Base-by-base conservation (phyloP, 2,797 vertebrate species). In the Dicrostonyx torquatus region DNA sequence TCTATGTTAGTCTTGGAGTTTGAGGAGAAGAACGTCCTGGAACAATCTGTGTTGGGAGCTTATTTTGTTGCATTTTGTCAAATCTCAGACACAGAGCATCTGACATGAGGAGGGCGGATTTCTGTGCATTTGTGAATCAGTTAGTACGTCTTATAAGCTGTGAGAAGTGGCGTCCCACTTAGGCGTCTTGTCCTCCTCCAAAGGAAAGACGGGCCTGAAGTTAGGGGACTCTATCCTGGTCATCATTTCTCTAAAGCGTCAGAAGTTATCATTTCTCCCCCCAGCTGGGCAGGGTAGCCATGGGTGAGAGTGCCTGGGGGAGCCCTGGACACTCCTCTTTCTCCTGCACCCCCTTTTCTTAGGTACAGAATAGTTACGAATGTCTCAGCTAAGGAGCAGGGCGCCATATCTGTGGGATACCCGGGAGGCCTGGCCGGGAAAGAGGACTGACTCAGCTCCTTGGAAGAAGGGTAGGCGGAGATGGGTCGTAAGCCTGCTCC, bases 101-200 rank as follows among this genome's bases (percentile, higher is more conserved):
- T 34, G 34, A 62, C 13, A 9, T 0, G 0, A 45, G 76, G 24
- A 50, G 13, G 66, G 11, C 0, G 0, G 17, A 45, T 29, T 40
- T 55, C 53, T 80, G 4, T 0, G 0, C 10, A 6, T 73, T 37
- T 9, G 15, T 22, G 20, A 62, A 11, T 37, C 5, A 22, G 78
- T 79, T 70, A 72, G 10, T 5, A 34, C 17, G 55, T 68, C 87
- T 68, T 34, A 13, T 37, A 66, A 87, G 79, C 20, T 29, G 6
- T 0, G 45, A 22, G 9, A 53, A 75, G 31, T 17, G 22, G 37
- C 24, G 2, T 87, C 20, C 37, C n/a, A 17, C 24, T n/a, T 13
- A 55, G 60, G 79, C 14, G 0, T 77, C 34, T 37, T 84, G 60
- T 58, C 84, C 22, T 86, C 26, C 53, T 20, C 50, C 18, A 53